These are phyloP conservation scores for Triplophysa bombifrons DNA, from an alignment of 2,797 vertebrate genomes.

Conservation along the genomic window DNA sequence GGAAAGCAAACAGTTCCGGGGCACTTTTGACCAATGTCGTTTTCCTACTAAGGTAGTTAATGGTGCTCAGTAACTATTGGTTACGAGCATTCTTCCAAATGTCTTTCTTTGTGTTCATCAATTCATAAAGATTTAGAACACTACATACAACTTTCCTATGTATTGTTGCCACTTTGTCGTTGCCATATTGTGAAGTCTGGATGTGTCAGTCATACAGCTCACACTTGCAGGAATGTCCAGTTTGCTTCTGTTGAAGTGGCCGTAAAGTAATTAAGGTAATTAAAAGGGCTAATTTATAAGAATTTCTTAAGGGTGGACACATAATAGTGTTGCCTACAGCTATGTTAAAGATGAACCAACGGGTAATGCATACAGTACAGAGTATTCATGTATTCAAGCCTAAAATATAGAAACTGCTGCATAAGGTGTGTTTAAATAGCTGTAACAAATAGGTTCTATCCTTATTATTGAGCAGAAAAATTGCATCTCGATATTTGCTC, in stretches of 20 bases:
- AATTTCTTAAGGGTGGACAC: conserved; percentile 1
- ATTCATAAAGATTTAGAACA: no score
- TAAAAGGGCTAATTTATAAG: conserved; percentile 13
- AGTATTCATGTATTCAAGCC: background rate
- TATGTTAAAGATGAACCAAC: background rate
- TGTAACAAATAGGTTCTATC: background rate
- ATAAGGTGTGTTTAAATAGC: no score
- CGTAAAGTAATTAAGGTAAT: conserved; percentile 47
- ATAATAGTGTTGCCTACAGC: background rate
- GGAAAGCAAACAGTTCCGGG: no score
- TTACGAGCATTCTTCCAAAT: no score
- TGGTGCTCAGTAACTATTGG: no score
- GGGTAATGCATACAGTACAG: background rate
- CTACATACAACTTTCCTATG: no score
- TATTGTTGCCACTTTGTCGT: conserved; percentile 1
- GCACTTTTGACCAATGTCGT: no score
- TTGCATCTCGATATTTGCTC: background rate
- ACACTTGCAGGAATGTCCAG: conserved; percentile 40
- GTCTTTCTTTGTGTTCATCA: no score
- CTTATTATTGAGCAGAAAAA: no score
- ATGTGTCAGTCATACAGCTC: conserved; percentile 14
- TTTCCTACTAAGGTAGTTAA: no score
- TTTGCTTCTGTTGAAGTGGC: conserved; percentile 39
- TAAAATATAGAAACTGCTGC: background rate
- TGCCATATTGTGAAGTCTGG: conserved; percentile 24